Percentiles rank a stretch among this genome's conserved stretches.
Conservation (phyloP, 23 tunicate genomes). For the Phallusia fumigata region DNA sequence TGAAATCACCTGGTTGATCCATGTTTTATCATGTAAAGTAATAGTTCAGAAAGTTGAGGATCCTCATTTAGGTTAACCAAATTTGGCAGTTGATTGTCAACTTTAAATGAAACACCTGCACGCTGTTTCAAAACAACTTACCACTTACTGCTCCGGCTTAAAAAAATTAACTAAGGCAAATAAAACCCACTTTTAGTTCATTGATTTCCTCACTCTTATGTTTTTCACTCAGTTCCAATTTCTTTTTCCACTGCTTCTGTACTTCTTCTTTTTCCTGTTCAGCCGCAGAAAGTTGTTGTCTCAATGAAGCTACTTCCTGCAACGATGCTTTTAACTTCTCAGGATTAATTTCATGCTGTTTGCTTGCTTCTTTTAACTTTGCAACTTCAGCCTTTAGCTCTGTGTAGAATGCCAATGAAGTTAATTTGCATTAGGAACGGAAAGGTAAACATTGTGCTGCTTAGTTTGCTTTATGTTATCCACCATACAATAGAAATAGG, state of each 20-base stretch:
- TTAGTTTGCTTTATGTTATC: background rate
- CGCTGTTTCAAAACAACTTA: slow-evolving; percentile 31
- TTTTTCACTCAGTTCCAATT: slow-evolving; percentile 71
- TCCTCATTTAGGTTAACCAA: slow-evolving; percentile 86
- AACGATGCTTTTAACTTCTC: slow-evolving; percentile 50
- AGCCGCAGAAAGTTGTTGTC: slow-evolving; percentile 43
- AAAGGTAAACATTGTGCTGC: slow-evolving; percentile 5
- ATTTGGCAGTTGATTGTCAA: slow-evolving; percentile 85
- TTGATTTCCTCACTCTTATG: slow-evolving; percentile 73
- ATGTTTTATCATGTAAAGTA: slow-evolving; percentile 75
- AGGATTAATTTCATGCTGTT: slow-evolving; percentile 51
- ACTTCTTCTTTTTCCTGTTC: slow-evolving; percentile 60
- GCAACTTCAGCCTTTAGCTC: slow-evolving; percentile 85
- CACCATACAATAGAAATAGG: too few relatives aligned
- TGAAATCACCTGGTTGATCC: slow-evolving; percentile 60
- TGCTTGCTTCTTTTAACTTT: slow-evolving; percentile 60
- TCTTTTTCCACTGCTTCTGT: slow-evolving; percentile 53
- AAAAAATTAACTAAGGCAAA: background rate
- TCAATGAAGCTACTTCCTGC: slow-evolving; percentile 48
- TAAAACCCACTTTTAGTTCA: slow-evolving; percentile 56
- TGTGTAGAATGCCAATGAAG: background rate
- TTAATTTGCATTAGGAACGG: too few relatives aligned
- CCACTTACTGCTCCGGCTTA: too few relatives aligned
- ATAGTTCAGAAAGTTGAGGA: slow-evolving; percentile 83
- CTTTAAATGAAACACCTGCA: slow-evolving; percentile 94